These are phyloP conservation scores for Lagopus leucura DNA, from an alignment of 2,113 vertebrate species.

Conservation along the genomic window DNA sequence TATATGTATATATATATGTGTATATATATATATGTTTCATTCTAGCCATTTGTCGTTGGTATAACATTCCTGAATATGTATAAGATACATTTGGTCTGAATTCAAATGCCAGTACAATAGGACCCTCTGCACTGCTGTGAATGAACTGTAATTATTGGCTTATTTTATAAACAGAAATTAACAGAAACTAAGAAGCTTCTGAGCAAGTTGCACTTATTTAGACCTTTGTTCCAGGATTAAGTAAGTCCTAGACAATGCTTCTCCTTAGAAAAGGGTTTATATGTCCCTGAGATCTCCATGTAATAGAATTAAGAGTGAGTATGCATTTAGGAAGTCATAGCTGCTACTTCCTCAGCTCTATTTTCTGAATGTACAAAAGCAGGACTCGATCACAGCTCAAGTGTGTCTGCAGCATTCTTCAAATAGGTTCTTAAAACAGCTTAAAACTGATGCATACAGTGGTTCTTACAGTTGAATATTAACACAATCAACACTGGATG, in stretches of 20 bases:
- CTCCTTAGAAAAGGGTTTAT: not conserved
- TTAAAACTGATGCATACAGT: not conserved
- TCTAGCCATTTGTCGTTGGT: not conserved
- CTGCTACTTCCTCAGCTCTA: not conserved
- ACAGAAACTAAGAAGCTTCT: not conserved
- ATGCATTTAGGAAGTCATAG: not conserved
- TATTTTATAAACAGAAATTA: not conserved
- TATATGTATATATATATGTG: no score
- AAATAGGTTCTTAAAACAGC: not conserved
- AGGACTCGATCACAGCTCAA: not conserved
- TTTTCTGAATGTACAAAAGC: not conserved
- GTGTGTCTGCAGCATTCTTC: not conserved
- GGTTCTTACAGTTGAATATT: not conserved
- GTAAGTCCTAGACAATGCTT: not conserved
- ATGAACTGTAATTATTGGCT: not conserved
- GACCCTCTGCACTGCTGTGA: not conserved
- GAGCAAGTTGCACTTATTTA: not conserved
- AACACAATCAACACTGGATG: not conserved
- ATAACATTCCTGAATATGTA: not conserved
- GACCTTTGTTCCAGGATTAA: not conserved
- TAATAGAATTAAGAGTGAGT: not conserved
- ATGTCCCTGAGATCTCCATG: not conserved
- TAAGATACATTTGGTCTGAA: not conserved
- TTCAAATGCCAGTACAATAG: not conserved
- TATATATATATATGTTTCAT: not conserved